These are phyloP conservation scores for Anaspis maculata DNA, from an alignment of 2,888 invertebrate species.

Conservation along the genomic window DNA sequence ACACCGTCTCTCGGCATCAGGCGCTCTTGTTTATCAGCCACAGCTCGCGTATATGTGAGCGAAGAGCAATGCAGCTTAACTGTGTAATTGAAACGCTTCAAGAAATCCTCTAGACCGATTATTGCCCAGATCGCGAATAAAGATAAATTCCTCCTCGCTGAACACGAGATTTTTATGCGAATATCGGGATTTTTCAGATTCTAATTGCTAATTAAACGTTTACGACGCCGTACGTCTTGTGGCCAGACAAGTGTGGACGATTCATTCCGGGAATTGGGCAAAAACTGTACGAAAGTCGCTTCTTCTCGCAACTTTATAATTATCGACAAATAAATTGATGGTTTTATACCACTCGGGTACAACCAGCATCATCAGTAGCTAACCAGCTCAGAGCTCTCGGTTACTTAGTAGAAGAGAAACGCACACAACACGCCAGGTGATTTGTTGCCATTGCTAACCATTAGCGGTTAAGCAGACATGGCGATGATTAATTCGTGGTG, in stretches of 20 bases:
- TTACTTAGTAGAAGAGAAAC: too few species aligned
- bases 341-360: too few species aligned
- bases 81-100: conserved; percentile 22
- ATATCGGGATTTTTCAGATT: conserved; percentile 11
- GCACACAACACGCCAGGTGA: neutral
- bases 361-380: too few species aligned
- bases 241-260: too few species aligned
- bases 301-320: neutral
- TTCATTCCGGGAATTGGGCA: too few species aligned
- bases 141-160: conserved; percentile 15
- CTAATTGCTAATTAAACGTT: conserved; percentile 11
- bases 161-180: conserved; percentile 16
- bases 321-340: too few species aligned
- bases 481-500: conserved; percentile 11
- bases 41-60: neutral
- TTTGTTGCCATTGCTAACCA: neutral
- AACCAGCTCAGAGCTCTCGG: too few species aligned
- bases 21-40: too few species aligned
- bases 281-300: too few species aligned
- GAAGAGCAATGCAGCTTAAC: conserved; percentile 9
- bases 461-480: conserved; percentile 5
- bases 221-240: conserved; percentile 4
- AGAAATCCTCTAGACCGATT: conserved; percentile 21
- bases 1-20: too few species aligned
- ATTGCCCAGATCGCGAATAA: conserved; percentile 18